Conservation (phyloP, 1,140 invertebrate species). For the Globodera rostochiensis region DNA sequence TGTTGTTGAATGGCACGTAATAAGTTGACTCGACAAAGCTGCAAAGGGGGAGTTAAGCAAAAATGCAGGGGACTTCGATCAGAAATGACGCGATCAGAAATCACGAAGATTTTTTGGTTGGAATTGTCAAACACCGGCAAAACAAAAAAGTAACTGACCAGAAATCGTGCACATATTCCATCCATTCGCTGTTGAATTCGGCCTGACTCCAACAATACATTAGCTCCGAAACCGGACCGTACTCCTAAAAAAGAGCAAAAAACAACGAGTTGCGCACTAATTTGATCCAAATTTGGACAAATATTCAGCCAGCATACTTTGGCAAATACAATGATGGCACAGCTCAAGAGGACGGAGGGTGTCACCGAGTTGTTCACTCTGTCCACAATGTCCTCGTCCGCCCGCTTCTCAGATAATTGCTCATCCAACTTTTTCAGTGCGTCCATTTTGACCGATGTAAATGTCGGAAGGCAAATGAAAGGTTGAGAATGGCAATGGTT, state of each 20-base stretch:
- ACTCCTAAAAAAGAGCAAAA: not conserved
- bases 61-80: no score
- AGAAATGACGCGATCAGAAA: not conserved
- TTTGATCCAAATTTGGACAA: no score
- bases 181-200: not conserved
- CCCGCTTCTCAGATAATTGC: not conserved
- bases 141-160: not conserved
- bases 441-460: no score
- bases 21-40: slow-evolving; percentile 4
- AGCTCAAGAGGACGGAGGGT: not conserved
- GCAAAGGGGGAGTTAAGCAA: not conserved
- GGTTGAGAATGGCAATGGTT: no score
- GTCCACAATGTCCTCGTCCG: slow-evolving; percentile 6
- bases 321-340: not conserved
- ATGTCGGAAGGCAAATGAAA: no score
- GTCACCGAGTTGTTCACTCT: not conserved
- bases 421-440: no score
- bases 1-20: not conserved
- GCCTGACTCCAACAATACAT: not conserved
- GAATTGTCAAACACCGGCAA: not conserved
- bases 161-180: not conserved
- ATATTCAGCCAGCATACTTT: not conserved
- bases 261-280: no score
- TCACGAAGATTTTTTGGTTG: no score
- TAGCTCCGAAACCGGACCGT: not conserved